These are phyloP conservation scores for Trichogramma evanescens DNA, from an alignment of 2,888 invertebrate species.

Conservation along the genomic window DNA sequence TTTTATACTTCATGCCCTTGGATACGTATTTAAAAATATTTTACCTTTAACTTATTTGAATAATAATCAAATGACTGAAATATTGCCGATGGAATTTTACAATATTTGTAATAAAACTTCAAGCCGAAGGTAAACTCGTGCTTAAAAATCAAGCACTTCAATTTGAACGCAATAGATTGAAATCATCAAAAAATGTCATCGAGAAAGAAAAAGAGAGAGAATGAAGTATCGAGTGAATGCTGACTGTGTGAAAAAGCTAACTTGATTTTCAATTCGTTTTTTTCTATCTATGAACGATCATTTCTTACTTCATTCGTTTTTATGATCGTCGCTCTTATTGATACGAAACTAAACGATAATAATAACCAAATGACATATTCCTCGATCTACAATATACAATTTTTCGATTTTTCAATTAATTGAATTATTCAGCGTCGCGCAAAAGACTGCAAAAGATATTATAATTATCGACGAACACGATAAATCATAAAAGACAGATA, in stretches of 20 bases:
- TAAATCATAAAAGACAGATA: slow-evolving; percentile 8
- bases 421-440: slow-evolving; percentile 27
- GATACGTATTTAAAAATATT: no score
- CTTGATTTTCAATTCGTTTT: no score
- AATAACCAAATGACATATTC: no score
- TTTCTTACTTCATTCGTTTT: no score
- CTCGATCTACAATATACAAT: background rate
- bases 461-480: background rate
- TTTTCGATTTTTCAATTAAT: slow-evolving; percentile 14
- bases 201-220: background rate
- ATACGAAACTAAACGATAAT: no score
- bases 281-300: no score
- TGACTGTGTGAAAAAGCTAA: no score
- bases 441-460: slow-evolving; percentile 28
- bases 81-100: slow-evolving; percentile 13
- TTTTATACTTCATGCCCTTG: background rate
- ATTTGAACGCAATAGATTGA: no score
- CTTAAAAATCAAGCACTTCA: no score
- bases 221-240: background rate
- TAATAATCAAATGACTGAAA: slow-evolving; percentile 2
- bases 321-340: no score
- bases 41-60: no score
- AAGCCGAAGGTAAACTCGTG: slow-evolving; percentile 8
- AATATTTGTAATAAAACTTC: background rate
- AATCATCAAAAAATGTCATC: background rate